Evolutionary conservation across 2,797 vertebrate genomes (phyloP).

Genomic region (Saxicola maurus): DNA sequence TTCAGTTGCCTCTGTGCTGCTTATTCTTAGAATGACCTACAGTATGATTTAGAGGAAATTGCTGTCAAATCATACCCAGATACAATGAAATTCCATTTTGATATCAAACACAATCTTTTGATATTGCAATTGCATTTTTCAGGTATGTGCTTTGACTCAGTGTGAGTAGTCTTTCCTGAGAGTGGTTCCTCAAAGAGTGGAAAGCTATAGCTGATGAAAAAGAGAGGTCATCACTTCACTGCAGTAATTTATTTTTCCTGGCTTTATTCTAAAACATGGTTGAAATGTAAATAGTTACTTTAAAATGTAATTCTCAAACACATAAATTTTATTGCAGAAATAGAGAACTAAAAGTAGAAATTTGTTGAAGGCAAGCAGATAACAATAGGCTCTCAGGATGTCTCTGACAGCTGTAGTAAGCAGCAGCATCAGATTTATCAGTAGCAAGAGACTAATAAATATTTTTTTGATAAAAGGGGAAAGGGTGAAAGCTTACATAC

Average conservation of each 20-base stretch:
- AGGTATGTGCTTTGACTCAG: background rate
- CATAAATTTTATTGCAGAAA: background rate
- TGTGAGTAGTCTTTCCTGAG: background rate
- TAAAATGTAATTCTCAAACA: background rate
- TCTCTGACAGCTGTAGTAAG: background rate
- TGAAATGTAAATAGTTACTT: background rate
- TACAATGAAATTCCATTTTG: background rate
- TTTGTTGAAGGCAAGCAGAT: background rate
- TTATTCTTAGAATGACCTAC: background rate
- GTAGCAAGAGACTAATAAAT: background rate
- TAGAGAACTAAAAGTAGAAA: background rate
- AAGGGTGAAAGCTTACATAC: background rate
- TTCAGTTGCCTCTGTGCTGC: background rate
- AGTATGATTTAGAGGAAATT: background rate
- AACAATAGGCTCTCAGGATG: background rate
- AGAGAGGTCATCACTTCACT: background rate
- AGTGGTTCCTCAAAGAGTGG: background rate
- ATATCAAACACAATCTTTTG: background rate
- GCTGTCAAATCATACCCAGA: background rate
- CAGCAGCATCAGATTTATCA: background rate
- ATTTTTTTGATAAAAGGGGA: background rate
- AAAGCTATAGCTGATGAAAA: background rate
- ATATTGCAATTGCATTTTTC: background rate
- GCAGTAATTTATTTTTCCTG: background rate
- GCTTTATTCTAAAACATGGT: background rate